phyloP scores from a whole-genome alignment of 2,113 vertebrate genomes.

The Struthio camelus region DNA sequence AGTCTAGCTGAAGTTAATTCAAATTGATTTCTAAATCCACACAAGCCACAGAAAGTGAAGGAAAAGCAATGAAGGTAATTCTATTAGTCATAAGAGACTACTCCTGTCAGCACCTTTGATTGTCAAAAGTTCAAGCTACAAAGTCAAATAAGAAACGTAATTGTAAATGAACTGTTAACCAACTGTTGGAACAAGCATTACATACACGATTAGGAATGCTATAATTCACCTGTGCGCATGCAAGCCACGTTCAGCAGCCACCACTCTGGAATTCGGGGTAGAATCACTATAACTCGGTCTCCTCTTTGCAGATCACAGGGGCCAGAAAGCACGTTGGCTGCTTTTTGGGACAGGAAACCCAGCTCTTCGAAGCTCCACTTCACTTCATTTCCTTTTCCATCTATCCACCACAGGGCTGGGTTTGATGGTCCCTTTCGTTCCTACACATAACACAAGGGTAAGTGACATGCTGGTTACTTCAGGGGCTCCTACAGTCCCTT shows the following conservation, averaged over 20 bases:
- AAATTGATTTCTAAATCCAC: neutral
- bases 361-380: constrained; percentile 82
- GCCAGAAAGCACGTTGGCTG: constrained; percentile 73
- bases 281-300: constrained; percentile 76
- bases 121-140: neutral
- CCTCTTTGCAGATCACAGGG: constrained; percentile 72
- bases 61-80: neutral
- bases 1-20: neutral
- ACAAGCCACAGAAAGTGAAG: neutral
- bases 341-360: constrained; percentile 73
- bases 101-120: neutral
- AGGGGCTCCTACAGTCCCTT: neutral
- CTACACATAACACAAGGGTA: neutral
- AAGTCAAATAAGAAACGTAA: neutral
- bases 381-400: constrained; percentile 68
- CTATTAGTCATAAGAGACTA: neutral
- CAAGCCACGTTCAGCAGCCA: constrained; percentile 83
- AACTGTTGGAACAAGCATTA: neutral
- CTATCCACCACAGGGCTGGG: constrained; percentile 84
- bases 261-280: constrained; percentile 81
- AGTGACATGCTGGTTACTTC: neutral
- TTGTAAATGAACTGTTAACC: neutral
- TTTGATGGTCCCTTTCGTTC: constrained; percentile 28
- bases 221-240: constrained; percentile 74
- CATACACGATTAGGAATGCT: neutral